Evolutionary conservation across 1,140 invertebrate genomes (phyloP).

Genomic region (Calycopis cecrops): DNA sequence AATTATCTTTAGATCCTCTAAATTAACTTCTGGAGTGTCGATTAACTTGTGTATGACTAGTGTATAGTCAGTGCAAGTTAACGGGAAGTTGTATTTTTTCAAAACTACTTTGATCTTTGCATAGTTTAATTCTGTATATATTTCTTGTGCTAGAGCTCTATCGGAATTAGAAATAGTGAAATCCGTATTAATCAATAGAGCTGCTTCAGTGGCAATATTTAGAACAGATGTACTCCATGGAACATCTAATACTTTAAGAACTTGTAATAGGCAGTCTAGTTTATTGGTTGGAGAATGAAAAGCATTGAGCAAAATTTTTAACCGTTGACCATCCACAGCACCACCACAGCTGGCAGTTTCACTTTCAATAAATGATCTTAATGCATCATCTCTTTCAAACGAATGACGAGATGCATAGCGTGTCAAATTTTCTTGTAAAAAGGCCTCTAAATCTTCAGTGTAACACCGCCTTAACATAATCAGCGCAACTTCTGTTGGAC

Average conservation of each 20-base stretch:
- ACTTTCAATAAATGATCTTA: conserved; percentile 55
- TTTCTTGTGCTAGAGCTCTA: conserved; percentile 45
- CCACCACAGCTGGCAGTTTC: conserved; percentile 58
- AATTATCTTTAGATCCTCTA: conserved; percentile 53
- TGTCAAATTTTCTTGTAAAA: conserved; percentile 53
- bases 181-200: conserved; percentile 43
- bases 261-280: conserved; percentile 57
- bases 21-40: conserved; percentile 40
- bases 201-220: conserved; percentile 45
- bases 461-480: conserved; percentile 65
- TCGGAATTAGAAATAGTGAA: conserved; percentile 56
- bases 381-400: conserved; percentile 57
- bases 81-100: conserved; percentile 64
- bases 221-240: conserved; percentile 58
- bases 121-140: conserved; percentile 61
- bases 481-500: conserved; percentile 51
- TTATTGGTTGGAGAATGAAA: conserved; percentile 50
- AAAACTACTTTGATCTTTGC: conserved; percentile 62
- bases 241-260: conserved; percentile 59
- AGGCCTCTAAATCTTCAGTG: conserved; percentile 57
- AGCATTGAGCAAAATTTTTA: conserved; percentile 50
- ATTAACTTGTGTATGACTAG: conserved; percentile 59
- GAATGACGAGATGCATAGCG: conserved; percentile 48
- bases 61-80: conserved; percentile 53
- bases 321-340: conserved; percentile 46